A percentile compares a stretch with the other conserved stretches of the same genome.
Evolutionary conservation across 2,797 vertebrate genomes (phyloP).

Genomic region (Glyptemys insculpta): DNA sequence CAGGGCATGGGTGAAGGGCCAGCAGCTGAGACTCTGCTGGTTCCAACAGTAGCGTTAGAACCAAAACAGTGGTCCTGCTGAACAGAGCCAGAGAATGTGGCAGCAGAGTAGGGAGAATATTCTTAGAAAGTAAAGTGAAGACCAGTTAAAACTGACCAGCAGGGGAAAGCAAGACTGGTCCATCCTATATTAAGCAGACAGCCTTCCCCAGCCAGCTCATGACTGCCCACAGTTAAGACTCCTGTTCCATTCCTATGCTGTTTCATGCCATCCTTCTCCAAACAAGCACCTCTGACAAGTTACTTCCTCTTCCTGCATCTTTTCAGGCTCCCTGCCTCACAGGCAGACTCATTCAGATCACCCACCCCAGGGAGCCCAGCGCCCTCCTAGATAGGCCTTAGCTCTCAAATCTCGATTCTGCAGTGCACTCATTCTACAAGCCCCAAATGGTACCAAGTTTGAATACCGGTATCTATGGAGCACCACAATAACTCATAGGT

Average conservation of each 20-base stretch:
- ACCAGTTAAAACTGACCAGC: not conserved
- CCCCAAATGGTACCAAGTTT: not conserved
- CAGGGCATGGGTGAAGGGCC: not conserved
- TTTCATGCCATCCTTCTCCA: not conserved
- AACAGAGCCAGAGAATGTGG: not conserved
- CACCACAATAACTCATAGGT: not conserved
- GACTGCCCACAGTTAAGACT: not conserved
- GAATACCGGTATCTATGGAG: not conserved
- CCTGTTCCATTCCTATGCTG: not conserved
- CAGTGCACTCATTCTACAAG: not conserved
- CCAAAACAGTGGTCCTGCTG: not conserved
- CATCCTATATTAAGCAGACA: not conserved
- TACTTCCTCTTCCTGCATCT: not conserved
- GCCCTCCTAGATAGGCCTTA: not conserved
- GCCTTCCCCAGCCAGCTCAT: not conserved
- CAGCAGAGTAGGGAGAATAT: not conserved
- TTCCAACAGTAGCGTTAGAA: not conserved
- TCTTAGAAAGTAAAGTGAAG: not conserved
- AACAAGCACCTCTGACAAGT: not conserved
- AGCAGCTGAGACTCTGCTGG: not conserved
- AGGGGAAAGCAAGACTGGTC: not conserved
- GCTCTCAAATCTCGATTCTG: not conserved
- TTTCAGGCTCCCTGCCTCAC: not conserved
- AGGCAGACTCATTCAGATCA: not conserved
- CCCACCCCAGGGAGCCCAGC: not conserved